Base-by-base conservation (phyloP, 2,113 vertebrate genomes). In the Willisornis vidua region DNA sequence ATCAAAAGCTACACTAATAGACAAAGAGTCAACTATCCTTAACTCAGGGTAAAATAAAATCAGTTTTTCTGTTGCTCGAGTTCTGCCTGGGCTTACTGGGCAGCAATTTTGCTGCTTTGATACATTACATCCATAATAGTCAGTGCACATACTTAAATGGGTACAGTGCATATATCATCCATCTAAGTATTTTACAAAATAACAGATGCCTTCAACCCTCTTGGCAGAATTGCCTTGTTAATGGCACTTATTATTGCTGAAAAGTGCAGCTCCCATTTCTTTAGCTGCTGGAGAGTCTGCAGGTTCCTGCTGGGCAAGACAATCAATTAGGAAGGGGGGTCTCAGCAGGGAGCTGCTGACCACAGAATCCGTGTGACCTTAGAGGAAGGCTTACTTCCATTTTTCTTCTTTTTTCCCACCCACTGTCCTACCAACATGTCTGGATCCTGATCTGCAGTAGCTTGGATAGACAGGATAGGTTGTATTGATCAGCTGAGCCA, bases 201-300 rank as follows among this genome's bases (percentile, higher is more conserved):
- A 97, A 91, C 88, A 94, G 62, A 95, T 87, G 89, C 85, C 48
- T 81, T 79, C 81, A 66, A 63, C 66, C 49, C 66, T 95, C 77
- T 96, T 94, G 75, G 81, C 86, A 95, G 95, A 97, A 75, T 46
- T 94, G 83, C 86, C 72, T 70, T 84, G 95, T 94, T 97, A 97
- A 97, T 46, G 88, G 89, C 73, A 89, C 75, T 84, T 80, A 35
- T 39, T 97, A 76, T 88, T 96, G 86, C 39, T 93, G 73, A 84
- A 90, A 94, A 73, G 74, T 80, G 89, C 80, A 79, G 73, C 75
- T 94, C 67, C 88, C 51, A 35, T 95, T 96, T 92, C 62, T 93
- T 90, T 76, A 75, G 66, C 81, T 96, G 54, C 68, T 85, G 63
- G 79, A 90, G 83, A 95, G 71, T 85, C 62, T 95, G 83, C 83